A percentile compares a stretch with the other conserved stretches of the same genome.
Conservation (phyloP, 2,888 invertebrate genomes). For the Thymelicus lineola region DNA sequence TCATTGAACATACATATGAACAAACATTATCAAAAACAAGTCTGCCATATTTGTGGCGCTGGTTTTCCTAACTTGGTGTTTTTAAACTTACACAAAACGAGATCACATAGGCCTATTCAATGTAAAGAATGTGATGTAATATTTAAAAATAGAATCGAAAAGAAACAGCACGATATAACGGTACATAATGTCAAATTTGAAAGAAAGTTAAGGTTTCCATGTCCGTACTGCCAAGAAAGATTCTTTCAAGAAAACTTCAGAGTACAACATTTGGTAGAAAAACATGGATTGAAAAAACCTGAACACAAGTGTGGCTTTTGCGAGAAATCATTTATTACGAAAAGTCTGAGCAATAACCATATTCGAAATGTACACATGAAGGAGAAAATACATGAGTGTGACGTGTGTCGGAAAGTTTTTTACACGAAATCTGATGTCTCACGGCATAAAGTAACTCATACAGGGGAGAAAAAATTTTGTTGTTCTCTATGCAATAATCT, state of each 20-base stretch:
- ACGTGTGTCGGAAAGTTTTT: slow-evolving; percentile 67
- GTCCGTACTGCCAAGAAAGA: slow-evolving; percentile 61
- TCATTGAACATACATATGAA: slow-evolving; percentile 74
- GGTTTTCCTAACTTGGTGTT: slow-evolving; percentile 71
- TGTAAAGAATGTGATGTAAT: slow-evolving; percentile 59
- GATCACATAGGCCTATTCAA: slow-evolving; percentile 57
- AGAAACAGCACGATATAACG: slow-evolving; percentile 52
- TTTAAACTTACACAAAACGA: slow-evolving; percentile 66
- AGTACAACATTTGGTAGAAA: slow-evolving; percentile 59
- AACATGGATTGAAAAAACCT: slow-evolving; percentile 63
- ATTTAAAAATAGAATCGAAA: slow-evolving; percentile 54
- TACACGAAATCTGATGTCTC: slow-evolving; percentile 68
- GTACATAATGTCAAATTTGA: slow-evolving; percentile 53
- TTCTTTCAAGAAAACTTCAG: slow-evolving; percentile 65
- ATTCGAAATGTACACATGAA: slow-evolving; percentile 71
- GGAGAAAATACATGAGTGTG: slow-evolving; percentile 69
- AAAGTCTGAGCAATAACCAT: slow-evolving; percentile 70
- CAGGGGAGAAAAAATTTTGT: slow-evolving; percentile 64
- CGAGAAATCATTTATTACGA: slow-evolving; percentile 65
- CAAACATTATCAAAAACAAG: slow-evolving; percentile 71
- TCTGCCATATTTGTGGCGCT: slow-evolving; percentile 72
- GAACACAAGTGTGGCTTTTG: slow-evolving; percentile 66
- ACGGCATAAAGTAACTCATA: slow-evolving; percentile 69
- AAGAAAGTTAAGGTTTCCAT: slow-evolving; percentile 62
- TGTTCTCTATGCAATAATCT: slow-evolving; percentile 62